Evolutionary conservation across 2,888 invertebrate genomes (phyloP).

Genomic region (Allygus modestus): DNA sequence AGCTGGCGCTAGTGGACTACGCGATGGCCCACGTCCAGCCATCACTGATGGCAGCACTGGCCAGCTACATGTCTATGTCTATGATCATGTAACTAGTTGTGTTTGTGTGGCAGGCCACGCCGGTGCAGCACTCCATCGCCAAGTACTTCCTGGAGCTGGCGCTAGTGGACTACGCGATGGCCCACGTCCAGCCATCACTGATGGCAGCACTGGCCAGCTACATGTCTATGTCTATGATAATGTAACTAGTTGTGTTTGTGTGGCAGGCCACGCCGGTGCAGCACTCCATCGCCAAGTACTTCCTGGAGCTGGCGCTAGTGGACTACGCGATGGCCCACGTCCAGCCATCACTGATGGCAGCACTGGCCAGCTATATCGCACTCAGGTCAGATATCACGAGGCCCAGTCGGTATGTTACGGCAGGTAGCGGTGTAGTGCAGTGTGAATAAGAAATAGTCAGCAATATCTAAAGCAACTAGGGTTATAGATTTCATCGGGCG

Average conservation of each 20-base stretch:
- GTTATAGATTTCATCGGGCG: too few species aligned
- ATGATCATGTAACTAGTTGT: too few species aligned
- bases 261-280: slow-evolving; percentile 76
- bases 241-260: too few species aligned
- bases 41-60: slow-evolving; percentile 90
- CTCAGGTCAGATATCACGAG: too few species aligned
- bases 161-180: slow-evolving; percentile 88
- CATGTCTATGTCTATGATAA: too few species aligned
- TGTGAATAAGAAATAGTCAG: too few species aligned
- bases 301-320: slow-evolving; percentile 90
- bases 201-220: slow-evolving; percentile 90
- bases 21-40: slow-evolving; percentile 87
- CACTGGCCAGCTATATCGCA: slow-evolving; percentile 87
- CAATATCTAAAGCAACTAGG: too few species aligned
- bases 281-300: slow-evolving; percentile 93
- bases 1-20: slow-evolving; percentile 89
- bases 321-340: slow-evolving; percentile 89
- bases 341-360: slow-evolving; percentile 90
- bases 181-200: slow-evolving; percentile 88
- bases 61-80: slow-evolving; percentile 89
- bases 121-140: slow-evolving; percentile 86
- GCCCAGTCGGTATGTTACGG: too few species aligned
- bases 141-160: slow-evolving; percentile 95
- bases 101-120: too few species aligned
- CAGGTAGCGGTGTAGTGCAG: too few species aligned